These are phyloP conservation scores for Cherax destructor DNA, from an alignment of 1,140 invertebrate genomes.

Conservation along the genomic window DNA sequence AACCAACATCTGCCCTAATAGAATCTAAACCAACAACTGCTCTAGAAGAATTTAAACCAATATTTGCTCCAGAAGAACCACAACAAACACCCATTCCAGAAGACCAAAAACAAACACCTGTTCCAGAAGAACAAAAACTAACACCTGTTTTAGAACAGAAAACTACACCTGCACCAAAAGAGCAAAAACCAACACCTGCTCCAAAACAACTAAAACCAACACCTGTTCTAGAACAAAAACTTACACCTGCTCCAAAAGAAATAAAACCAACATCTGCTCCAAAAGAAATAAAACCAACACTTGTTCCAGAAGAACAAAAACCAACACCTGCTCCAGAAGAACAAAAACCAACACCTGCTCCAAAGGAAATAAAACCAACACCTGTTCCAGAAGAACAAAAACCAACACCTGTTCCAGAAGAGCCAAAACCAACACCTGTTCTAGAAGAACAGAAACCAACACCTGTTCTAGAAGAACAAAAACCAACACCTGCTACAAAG, in stretches of 20 bases:
- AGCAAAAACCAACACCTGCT: slow-evolving; percentile 16
- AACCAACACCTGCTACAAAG: slow-evolving; percentile 29
- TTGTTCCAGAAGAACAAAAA: background rate
- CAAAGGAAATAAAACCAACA: slow-evolving; percentile 19
- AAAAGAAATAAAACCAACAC: slow-evolving; percentile 13
- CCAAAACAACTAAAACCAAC: slow-evolving; percentile 9
- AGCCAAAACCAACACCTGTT: slow-evolving; percentile 44
- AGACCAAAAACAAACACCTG: slow-evolving; percentile 32
- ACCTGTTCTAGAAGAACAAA: background rate
- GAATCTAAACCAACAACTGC: slow-evolving; percentile 14
- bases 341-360: background rate
- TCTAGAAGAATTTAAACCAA: background rate
- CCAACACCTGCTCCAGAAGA: background rate
- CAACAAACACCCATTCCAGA: slow-evolving; percentile 16
- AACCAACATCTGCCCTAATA: slow-evolving; percentile 27
- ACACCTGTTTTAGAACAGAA: slow-evolving; percentile 19
- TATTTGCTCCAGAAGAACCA: background rate
- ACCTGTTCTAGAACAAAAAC: slow-evolving; percentile 36
- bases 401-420: slow-evolving; percentile 20
- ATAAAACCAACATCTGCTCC: slow-evolving; percentile 13
- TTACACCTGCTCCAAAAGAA: slow-evolving; percentile 14
- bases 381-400: background rate
- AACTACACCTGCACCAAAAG: background rate
- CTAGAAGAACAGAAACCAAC: slow-evolving; percentile 12
- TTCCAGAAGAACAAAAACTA: background rate